Conservation (phyloP, 2,113 vertebrate genomes). For the Lipophrys pholis region DNA sequence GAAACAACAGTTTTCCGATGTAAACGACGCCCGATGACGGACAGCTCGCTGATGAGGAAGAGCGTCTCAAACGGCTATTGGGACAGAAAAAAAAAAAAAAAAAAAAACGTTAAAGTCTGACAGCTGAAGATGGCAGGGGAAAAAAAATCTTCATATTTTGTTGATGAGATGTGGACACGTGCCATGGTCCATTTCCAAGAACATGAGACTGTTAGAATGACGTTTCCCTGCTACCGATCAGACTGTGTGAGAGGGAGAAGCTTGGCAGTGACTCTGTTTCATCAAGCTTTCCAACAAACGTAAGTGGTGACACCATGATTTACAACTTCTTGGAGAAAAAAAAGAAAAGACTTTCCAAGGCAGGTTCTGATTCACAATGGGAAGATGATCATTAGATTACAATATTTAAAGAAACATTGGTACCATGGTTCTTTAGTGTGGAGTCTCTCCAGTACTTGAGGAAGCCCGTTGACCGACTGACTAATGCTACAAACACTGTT, state of each 20-base stretch:
- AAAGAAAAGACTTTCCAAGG: slow-evolving; percentile 21
- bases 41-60: slow-evolving; percentile 42
- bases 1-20: slow-evolving; percentile 49
- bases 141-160: neutral
- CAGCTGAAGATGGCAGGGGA: slow-evolving; percentile 11
- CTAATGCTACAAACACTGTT: neutral
- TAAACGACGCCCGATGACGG: slow-evolving; percentile 60
- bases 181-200: neutral
- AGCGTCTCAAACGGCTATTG: slow-evolving; percentile 4
- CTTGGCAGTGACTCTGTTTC: slow-evolving; percentile 10
- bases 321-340: slow-evolving; percentile 19
- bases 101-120: neutral
- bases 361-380: slow-evolving; percentile 13
- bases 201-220: slow-evolving; percentile 14
- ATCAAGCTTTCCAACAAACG: neutral
- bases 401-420: slow-evolving; percentile 9
- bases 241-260: slow-evolving; percentile 20
- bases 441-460: slow-evolving; percentile 7
- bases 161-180: slow-evolving; percentile 29
- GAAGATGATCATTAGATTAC: slow-evolving; percentile 27
- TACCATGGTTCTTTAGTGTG: slow-evolving; percentile 5
- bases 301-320: too few species aligned
- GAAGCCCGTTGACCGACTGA: slow-evolving; percentile 9
- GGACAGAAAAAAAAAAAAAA: slow-evolving; percentile 23
- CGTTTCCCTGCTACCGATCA: slow-evolving; percentile 24